Percentiles rank a stretch among this genome's conserved stretches.
Conservation (phyloP, 2,797 vertebrate species). For the Eleutherodactylus coqui region DNA sequence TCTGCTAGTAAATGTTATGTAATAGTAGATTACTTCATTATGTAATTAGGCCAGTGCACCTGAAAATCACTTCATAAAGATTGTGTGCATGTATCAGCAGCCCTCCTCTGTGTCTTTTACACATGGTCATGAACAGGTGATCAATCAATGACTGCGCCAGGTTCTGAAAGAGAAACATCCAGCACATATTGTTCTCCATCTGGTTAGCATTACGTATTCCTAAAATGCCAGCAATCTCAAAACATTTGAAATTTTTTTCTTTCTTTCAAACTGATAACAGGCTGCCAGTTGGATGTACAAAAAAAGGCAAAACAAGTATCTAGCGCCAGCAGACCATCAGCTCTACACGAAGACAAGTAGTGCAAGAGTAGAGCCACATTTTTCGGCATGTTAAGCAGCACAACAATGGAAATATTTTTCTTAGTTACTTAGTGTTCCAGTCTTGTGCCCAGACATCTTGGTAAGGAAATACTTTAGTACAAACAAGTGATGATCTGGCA, state of each 20-base stretch:
- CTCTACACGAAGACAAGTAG: conserved; percentile 16
- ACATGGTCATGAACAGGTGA: conserved; percentile 68
- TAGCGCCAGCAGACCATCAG: conserved; percentile 19
- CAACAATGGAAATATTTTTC: conserved; percentile 32
- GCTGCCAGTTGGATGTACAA: conserved; percentile 66
- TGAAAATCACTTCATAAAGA: not conserved
- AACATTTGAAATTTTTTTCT: conserved; percentile 65
- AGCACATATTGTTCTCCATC: conserved; percentile 66
- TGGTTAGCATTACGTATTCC: conserved; percentile 70
- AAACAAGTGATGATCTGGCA: not conserved
- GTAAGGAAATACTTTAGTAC: not conserved
- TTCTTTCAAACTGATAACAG: conserved; percentile 65
- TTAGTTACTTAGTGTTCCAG: not conserved
- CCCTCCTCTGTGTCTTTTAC: conserved; percentile 6
- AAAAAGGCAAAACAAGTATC: conserved; percentile 41
- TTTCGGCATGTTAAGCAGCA: not conserved
- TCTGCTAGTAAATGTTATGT: conserved; percentile 16
- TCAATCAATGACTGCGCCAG: conserved; percentile 68
- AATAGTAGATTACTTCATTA: not conserved
- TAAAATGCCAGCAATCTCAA: conserved; percentile 69
- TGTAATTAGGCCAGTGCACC: not conserved
- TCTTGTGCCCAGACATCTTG: not conserved
- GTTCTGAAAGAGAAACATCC: conserved; percentile 65
- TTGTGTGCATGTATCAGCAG: conserved; percentile 22
- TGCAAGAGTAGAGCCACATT: not conserved